These are phyloP conservation scores for Anarsia innoxiella DNA, from an alignment of 2,888 invertebrate genomes.

Conservation along the genomic window DNA sequence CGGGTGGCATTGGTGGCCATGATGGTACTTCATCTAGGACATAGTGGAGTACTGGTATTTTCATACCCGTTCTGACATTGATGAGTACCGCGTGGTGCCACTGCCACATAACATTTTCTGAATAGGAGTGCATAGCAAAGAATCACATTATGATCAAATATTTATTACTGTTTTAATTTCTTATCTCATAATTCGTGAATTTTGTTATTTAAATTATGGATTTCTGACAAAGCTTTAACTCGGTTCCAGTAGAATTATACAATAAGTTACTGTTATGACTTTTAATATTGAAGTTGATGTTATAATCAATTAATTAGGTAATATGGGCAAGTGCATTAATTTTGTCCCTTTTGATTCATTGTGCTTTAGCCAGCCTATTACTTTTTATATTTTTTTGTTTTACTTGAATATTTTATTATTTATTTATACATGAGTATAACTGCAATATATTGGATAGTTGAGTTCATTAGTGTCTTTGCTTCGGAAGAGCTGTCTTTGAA, in stretches of 20 bases:
- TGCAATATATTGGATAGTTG: conserved; percentile 47
- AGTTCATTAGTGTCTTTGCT: conserved; percentile 41
- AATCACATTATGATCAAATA: conserved; percentile 71
- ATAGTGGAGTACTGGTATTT: too few species aligned
- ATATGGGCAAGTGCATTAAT: conserved; percentile 74
- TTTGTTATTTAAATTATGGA: conserved; percentile 73
- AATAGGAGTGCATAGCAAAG: conserved; percentile 44
- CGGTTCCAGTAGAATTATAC: conserved; percentile 74
- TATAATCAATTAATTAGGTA: conserved; percentile 73
- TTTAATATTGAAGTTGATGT: conserved; percentile 72
- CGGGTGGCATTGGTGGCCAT: conserved; percentile 65
- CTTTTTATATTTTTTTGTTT: conserved; percentile 69
- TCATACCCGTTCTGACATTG: too few species aligned
- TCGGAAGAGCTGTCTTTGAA: conserved; percentile 42
- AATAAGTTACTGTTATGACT: conserved; percentile 74
- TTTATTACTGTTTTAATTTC: conserved; percentile 72
- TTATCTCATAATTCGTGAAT: conserved; percentile 67
- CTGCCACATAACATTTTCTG: conserved; percentile 43
- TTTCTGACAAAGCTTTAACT: conserved; percentile 75
- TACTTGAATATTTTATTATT: conserved; percentile 74
- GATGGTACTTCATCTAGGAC: too few species aligned
- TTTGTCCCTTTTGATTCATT: conserved; percentile 68
- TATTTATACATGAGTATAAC: conserved; percentile 61
- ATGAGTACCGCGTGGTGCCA: too few species aligned
- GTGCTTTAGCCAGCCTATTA: conserved; percentile 68